A percentile compares a stretch with the other conserved stretches of the same genome.
phyloP scores from a whole-genome alignment of 2,888 invertebrate genomes.

The Drosophila maculinotata region DNA sequence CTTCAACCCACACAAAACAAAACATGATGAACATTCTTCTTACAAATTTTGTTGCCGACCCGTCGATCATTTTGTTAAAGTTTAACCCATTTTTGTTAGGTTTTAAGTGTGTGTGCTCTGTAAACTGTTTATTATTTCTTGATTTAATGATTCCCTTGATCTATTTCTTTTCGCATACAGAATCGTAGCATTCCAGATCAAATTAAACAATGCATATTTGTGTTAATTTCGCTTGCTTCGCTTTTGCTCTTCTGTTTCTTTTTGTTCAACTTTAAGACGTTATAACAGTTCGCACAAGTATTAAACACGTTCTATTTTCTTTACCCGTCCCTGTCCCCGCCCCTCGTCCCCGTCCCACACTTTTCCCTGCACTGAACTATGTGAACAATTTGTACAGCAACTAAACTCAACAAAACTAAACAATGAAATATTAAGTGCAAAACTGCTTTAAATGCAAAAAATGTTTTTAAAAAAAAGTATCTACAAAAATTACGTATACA shows the following conservation, averaged over 20 bases:
- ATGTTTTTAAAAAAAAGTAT: conserved; percentile 49
- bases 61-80: conserved; percentile 71
- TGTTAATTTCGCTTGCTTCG: conserved; percentile 39
- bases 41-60: conserved; percentile 43
- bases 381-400: conserved; percentile 76
- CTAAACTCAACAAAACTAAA: conserved; percentile 52
- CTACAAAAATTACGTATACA: conserved; percentile 30
- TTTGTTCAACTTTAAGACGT: conserved; percentile 43
- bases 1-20: conserved; percentile 41
- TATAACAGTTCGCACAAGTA: conserved; percentile 74
- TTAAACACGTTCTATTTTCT: conserved; percentile 54
- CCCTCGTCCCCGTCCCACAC: conserved; percentile 22
- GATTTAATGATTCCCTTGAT: conserved; percentile 21
- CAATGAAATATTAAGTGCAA: conserved; percentile 74
- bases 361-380: conserved; percentile 59
- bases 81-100: conserved; percentile 72
- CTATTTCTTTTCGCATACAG: conserved; percentile 56
- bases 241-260: conserved; percentile 29
- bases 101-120: conserved; percentile 72
- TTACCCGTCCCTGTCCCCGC: conserved; percentile 17
- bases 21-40: conserved; percentile 31
- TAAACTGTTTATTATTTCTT: conserved; percentile 59
- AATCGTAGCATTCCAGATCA: conserved; percentile 75
- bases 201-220: conserved; percentile 45
- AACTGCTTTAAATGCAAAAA: conserved; percentile 68